Evolutionary conservation across 2,797 vertebrate genomes (phyloP), one percentile per base, ranked within the genome.

Genomic region (Anguilla pacifica): DNA sequence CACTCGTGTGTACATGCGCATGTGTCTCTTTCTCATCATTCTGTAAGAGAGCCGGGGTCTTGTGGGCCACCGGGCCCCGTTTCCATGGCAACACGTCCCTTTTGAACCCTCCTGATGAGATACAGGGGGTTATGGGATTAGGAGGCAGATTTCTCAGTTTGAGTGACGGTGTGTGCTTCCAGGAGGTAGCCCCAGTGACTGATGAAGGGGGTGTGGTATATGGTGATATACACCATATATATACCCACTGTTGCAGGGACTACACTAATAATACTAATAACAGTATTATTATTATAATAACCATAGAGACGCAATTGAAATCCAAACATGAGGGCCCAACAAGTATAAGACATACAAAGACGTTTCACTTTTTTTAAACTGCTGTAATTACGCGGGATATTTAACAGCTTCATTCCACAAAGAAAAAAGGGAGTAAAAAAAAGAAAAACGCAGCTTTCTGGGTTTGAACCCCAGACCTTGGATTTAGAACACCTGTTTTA

Each of bases 101-200:
- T 64, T 79, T 61, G 89, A 89, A 89, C 81, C 61, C 82, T 84
- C 46, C 85, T 92, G 93, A 92, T 91, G 90, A 94, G 90, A 92
- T 91, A 89, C 89, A 89, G 89, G 70, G 85, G 86, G 67, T 81
- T 89, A 86, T 70, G 83, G 91, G 93, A 94, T 93, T 92, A 93
- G 89, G 88, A 91, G 88, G 90, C 89, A 87, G 89, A 83, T 84
- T 89, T 89, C 39, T 91, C 90, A 88, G 90, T 91, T 90, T 91
- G 86, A 92, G 90, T 91, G 91, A 93, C 88, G 90, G 91, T 89
- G 88, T 87, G 85, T 87, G 85, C 91, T 87, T 89, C 89, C 86
- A 89, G 87, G 88, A 90, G 72, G 77, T 35, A n/a, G 81, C 82
- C 35, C 77, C 86, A 89, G 85, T 46, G 81, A 91, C 92, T 88